phyloP scores from a whole-genome alignment of 23 tunicate species.

The Phallusia fumigata region DNA sequence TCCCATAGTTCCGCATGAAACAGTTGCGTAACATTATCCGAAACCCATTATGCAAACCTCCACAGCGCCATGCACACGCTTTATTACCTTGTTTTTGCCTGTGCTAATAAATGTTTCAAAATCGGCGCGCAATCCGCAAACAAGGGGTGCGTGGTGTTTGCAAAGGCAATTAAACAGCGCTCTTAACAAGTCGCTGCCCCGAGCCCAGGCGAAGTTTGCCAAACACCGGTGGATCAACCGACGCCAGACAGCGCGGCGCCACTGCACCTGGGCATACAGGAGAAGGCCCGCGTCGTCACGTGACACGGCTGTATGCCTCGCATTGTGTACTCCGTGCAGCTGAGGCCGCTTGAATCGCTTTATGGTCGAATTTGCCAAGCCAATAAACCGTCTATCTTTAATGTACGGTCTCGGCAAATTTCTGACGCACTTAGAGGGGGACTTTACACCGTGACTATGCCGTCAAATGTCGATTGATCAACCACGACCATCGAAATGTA shows the following conservation, averaged over 20 bases:
- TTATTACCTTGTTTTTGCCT: too few relatives aligned
- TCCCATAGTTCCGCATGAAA: too few relatives aligned
- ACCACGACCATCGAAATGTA: too few relatives aligned
- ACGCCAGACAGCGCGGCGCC: constrained; percentile 48
- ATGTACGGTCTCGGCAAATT: too few relatives aligned
- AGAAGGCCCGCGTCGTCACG: constrained; percentile 3
- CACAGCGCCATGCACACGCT: too few relatives aligned
- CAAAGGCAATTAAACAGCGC: neutral
- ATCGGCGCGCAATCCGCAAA: neutral
- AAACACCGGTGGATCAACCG: constrained; percentile 8
- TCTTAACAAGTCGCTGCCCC: neutral
- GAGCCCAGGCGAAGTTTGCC: neutral
- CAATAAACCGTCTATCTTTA: too few relatives aligned
- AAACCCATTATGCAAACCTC: too few relatives aligned
- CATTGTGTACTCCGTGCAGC: neutral
- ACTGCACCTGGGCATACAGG: constrained; percentile 40
- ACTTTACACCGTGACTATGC: too few relatives aligned
- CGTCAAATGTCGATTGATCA: too few relatives aligned
- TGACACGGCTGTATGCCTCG: neutral
- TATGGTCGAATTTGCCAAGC: too few relatives aligned
- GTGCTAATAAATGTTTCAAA: neutral
- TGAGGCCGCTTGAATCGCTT: neutral
- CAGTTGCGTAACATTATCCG: too few relatives aligned
- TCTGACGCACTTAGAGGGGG: too few relatives aligned
- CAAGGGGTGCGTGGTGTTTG: neutral